Conservation (phyloP, 2,113 vertebrate genomes). For the Larimichthys crocea region DNA sequence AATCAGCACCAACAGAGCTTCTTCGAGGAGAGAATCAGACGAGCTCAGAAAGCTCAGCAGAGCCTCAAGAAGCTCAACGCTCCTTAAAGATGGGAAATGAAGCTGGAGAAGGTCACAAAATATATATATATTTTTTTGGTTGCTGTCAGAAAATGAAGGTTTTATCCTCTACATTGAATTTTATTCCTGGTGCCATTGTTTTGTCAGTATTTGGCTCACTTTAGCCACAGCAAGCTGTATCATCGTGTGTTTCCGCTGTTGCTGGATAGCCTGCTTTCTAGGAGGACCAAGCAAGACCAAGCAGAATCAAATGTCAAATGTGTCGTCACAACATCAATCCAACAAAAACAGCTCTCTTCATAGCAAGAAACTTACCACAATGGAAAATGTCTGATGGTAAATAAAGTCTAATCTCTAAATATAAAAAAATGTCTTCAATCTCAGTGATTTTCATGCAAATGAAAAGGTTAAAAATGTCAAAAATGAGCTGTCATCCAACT, state of each 20-base stretch:
- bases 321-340: no score
- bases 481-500: not conserved
- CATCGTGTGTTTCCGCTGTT: not conserved
- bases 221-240: not conserved
- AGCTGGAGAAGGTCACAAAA: not conserved
- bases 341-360: no score
- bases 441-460: no score
- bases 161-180: not conserved
- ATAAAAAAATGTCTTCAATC: not conserved
- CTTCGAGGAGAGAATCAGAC: slow-evolving; percentile 56
- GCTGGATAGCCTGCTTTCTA: no score
- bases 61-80: not conserved
- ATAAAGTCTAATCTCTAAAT: not conserved
- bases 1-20: slow-evolving; percentile 65
- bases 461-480: not conserved
- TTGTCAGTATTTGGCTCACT: not conserved
- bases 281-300: no score
- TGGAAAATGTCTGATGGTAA: no score
- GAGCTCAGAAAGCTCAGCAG: slow-evolving; percentile 51
- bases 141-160: not conserved
- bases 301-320: no score
- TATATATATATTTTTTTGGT: not conserved
- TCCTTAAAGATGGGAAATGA: not conserved
- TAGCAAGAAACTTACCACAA: no score
- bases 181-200: not conserved